Conservation (phyloP, 2,888 invertebrate genomes). For the Galeopsomyia nigrocyanea region DNA sequence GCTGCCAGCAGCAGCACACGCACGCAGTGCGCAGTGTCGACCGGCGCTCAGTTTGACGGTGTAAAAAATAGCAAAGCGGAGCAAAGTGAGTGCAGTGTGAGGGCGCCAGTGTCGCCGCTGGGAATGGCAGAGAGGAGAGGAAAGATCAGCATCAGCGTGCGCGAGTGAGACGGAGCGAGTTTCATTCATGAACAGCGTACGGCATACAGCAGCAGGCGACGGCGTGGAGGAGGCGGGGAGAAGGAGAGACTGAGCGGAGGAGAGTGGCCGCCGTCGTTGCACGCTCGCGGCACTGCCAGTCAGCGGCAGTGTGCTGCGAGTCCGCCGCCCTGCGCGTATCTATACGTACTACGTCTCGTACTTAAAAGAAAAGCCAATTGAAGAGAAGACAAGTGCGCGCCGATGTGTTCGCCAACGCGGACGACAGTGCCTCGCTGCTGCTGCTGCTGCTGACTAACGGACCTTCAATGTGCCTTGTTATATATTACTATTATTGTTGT, state of each 20-base stretch:
- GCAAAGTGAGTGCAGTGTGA: neutral
- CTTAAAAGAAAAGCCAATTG: too few species aligned
- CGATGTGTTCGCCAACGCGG: too few species aligned
- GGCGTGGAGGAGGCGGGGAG: constrained; percentile 11
- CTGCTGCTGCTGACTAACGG: too few species aligned
- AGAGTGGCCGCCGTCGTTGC: neutral
- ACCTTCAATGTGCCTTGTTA: too few species aligned
- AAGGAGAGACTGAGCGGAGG: neutral
- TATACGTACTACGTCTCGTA: too few species aligned
- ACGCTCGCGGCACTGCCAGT: constrained; percentile 8
- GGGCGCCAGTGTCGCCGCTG: neutral
- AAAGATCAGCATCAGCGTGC: neutral
- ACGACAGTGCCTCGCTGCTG: too few species aligned
- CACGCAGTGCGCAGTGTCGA: too few species aligned
- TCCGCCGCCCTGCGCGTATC: neutral
- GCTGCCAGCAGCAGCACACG: too few species aligned
- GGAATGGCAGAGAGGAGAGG: too few species aligned
- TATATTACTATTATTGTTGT: too few species aligned
- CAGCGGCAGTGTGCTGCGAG: constrained; percentile 34
- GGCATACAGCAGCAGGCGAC: neutral
- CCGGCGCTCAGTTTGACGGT: neutral
- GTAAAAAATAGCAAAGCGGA: too few species aligned
- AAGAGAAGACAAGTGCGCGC: too few species aligned
- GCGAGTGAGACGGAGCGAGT: constrained; percentile 9
- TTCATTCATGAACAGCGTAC: constrained; percentile 16